phyloP scores from a whole-genome alignment of 1,140 invertebrate species.

The Drosophila takahashii region DNA sequence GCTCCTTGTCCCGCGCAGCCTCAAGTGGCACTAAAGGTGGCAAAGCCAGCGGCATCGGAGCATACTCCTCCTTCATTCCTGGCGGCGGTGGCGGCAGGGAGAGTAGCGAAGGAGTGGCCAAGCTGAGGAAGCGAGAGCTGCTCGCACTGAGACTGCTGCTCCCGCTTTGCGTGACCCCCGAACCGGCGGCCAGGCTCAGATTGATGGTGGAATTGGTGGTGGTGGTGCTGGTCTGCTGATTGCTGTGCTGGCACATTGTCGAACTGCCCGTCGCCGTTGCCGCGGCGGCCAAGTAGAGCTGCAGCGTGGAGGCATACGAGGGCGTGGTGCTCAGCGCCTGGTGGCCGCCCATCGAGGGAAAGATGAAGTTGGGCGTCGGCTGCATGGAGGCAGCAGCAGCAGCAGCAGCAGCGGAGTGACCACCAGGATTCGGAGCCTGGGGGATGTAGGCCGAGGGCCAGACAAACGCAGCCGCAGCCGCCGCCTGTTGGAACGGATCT shows the following conservation, averaged over 20 bases:
- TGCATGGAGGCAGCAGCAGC: conserved; percentile 87
- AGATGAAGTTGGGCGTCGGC: conserved; percentile 85
- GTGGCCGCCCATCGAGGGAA: conserved; percentile 79
- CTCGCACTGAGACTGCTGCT: conserved; percentile 57
- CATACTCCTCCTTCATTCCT: conserved; percentile 74
- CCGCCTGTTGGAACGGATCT: conserved; percentile 90
- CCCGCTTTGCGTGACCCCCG: conserved; percentile 48
- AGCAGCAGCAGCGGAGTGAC: conserved; percentile 85
- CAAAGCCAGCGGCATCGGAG: conserved; percentile 46
- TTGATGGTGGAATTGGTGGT: conserved; percentile 77
- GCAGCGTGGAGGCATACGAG: conserved; percentile 85
- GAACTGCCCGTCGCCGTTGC: conserved; percentile 79
- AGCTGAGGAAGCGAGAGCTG: conserved; percentile 67
- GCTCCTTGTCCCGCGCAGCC: conserved; percentile 65
- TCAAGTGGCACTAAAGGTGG: conserved; percentile 55
- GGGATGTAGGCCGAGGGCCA: conserved; percentile 81
- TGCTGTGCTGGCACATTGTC: conserved; percentile 74
- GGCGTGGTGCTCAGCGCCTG: conserved; percentile 82
- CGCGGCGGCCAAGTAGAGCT: conserved; percentile 86
- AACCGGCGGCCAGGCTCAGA: conserved; percentile 62
- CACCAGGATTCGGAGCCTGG: conserved; percentile 86
- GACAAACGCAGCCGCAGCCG: conserved; percentile 86
- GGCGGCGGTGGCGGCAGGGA: conserved; percentile 68
- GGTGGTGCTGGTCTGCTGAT: conserved; percentile 69
- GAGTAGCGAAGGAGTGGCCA: conserved; percentile 63